Evolutionary conservation across 2,888 invertebrate species (phyloP).

Genomic region (Empis stercorea): DNA sequence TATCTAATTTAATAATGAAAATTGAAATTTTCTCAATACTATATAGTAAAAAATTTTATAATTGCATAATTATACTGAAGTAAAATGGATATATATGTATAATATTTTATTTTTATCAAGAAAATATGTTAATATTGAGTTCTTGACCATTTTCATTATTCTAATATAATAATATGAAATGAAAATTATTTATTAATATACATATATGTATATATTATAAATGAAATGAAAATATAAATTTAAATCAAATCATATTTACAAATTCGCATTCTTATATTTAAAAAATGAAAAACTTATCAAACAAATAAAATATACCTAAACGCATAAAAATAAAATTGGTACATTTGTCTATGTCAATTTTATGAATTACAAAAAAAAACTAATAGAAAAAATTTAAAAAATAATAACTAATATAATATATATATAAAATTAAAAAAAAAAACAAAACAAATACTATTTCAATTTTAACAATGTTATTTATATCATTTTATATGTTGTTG

Average conservation of each 20-base stretch:
- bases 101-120: too few relatives aligned
- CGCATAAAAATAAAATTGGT: constrained; percentile 7
- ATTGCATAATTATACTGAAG: too few relatives aligned
- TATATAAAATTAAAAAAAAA: neutral
- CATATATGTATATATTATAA: too few relatives aligned
- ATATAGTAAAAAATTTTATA: too few relatives aligned
- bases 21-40: too few relatives aligned
- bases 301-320: neutral
- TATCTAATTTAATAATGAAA: too few relatives aligned
- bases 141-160: too few relatives aligned
- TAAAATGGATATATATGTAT: too few relatives aligned
- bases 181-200: too few relatives aligned
- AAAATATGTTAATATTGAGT: too few relatives aligned
- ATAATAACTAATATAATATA: neutral
- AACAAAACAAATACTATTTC: neutral
- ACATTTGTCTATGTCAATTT: constrained; percentile 21
- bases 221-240: too few relatives aligned
- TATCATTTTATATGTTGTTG: neutral
- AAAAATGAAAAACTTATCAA: neutral
- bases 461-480: neutral
- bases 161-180: too few relatives aligned
- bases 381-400: neutral
- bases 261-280: neutral
- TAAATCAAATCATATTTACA: neutral
- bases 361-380: constrained; percentile 7